Percentiles rank a stretch among this genome's conserved stretches.
Evolutionary conservation across 2,113 vertebrate species (phyloP).

Genomic region (Phalacrocorax brasilianus): DNA sequence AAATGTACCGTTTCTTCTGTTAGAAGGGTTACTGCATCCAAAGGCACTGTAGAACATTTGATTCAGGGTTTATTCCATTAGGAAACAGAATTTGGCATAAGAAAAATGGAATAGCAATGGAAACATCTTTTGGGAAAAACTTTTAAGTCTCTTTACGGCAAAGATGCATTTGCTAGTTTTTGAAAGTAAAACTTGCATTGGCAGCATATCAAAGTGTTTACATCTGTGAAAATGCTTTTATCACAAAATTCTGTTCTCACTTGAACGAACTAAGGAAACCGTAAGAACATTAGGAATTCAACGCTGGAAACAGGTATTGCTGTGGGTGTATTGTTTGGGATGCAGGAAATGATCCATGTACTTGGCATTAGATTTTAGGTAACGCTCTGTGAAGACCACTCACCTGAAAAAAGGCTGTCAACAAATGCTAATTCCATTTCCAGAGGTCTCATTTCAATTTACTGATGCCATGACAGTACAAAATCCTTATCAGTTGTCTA

Average conservation of each 20-base stretch:
- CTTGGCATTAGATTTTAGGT: background rate
- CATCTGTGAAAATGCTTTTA: background rate
- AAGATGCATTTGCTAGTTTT: background rate
- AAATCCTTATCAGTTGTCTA: background rate
- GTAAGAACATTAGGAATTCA: background rate
- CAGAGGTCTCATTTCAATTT: background rate
- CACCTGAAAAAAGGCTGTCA: background rate
- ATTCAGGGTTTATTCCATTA: background rate
- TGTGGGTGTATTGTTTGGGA: background rate
- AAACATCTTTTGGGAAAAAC: background rate
- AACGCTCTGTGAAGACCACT: background rate
- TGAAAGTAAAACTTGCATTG: constrained; percentile 16
- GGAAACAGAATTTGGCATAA: background rate
- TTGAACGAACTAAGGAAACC: background rate
- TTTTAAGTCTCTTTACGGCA: background rate
- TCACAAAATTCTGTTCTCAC: background rate
- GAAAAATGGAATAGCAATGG: background rate
- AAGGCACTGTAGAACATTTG: background rate
- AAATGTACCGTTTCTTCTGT: background rate
- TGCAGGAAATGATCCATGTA: background rate
- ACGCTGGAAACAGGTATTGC: background rate
- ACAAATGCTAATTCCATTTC: background rate
- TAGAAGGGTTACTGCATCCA: background rate
- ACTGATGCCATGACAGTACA: background rate
- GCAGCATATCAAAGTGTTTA: background rate